Evolutionary conservation across 2,797 vertebrate genomes (phyloP), one percentile per base, ranked within the genome.

Genomic region (Erethizon dorsatum): DNA sequence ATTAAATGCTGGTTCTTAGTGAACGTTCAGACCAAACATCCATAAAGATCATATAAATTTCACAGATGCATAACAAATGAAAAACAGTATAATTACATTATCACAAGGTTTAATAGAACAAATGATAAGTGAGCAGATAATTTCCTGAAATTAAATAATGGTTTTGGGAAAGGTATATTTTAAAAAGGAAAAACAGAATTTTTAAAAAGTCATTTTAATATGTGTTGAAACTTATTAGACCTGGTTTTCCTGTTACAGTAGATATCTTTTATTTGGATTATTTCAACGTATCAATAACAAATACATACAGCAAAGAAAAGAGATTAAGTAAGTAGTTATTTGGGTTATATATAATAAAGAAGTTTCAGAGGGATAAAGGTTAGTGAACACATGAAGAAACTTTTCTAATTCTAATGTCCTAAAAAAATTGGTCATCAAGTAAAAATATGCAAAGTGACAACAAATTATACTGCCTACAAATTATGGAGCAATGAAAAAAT

Each of bases 1-100:
- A 75, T 24, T 69, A 94, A 79, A 87, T 88, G 14, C 20, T 31
- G 71, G 20, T 89, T 92, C 67, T 65, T 83, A 97, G 75, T 77
- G 22, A 92, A 67, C 47, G 33, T 89, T 79, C 0, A 67, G 33
- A 73, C 5, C 17, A 93, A 57, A 89, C 0, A 69, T 6, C 45
- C 1, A 61, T 4, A 75, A 79, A 75, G 26, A 59, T n/a, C 24
- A 84, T 31, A 52, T 61, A 86, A 84, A 47, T 7, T n/a, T 50
- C 50, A 88, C 0, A 88, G 88, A 75, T 37, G 10, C 31, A 82
- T 33, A 31, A 67, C 59, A 67, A 67, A 67, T 67, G 67, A 77
- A 71, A 94, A 80, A 31, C 0, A 85, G 24, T 17, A 67, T 24
- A 63, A 61, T 65, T 22, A 37, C 5, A 77, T 41, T 61, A 41